Percentiles rank a stretch among this genome's conserved stretches.
Conservation (phyloP, 2,888 invertebrate genomes). For the Luperina nickerlii region DNA sequence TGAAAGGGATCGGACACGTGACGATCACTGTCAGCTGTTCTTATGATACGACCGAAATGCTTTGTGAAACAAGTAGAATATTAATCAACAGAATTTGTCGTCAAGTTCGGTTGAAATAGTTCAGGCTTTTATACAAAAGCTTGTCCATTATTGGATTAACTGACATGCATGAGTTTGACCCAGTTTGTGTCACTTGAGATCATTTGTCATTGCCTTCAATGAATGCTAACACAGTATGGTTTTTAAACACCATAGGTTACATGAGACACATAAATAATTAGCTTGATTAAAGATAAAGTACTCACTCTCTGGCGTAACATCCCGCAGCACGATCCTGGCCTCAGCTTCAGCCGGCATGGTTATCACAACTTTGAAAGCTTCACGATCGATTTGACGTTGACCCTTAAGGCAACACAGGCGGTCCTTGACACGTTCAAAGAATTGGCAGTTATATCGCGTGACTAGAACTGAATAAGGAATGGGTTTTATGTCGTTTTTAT, state of each 20-base stretch:
- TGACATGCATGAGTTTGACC: conserved; percentile 17
- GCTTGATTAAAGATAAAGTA: conserved; percentile 51
- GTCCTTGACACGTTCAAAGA: conserved; percentile 46
- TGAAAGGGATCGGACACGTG: conserved; percentile 17
- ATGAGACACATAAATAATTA: conserved; percentile 16
- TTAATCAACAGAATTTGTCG: background rate
- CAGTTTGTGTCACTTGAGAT: conserved; percentile 25
- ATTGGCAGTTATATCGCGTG: conserved; percentile 47
- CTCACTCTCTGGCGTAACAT: conserved; percentile 87
- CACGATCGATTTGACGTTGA: conserved; percentile 49
- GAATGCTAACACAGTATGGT: conserved; percentile 18
- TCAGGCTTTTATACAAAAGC: background rate
- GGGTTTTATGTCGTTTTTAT: conserved; percentile 69
- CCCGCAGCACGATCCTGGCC: conserved; percentile 80
- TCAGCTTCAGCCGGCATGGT: conserved; percentile 85
- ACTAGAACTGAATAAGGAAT: conserved; percentile 37
- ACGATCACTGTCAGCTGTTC: conserved; percentile 36
- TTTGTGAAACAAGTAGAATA: conserved; percentile 5
- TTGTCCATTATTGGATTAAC: background rate
- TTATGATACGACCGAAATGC: background rate
- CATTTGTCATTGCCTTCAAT: conserved; percentile 44
- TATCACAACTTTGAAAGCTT: conserved; percentile 61
- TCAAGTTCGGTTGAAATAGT: background rate
- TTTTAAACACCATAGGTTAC: conserved; percentile 15
- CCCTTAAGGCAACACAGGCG: conserved; percentile 26